Percentiles rank a stretch among this genome's conserved stretches.
Conservation (phyloP, 2,797 vertebrate genomes). For the Lemur catta region DNA sequence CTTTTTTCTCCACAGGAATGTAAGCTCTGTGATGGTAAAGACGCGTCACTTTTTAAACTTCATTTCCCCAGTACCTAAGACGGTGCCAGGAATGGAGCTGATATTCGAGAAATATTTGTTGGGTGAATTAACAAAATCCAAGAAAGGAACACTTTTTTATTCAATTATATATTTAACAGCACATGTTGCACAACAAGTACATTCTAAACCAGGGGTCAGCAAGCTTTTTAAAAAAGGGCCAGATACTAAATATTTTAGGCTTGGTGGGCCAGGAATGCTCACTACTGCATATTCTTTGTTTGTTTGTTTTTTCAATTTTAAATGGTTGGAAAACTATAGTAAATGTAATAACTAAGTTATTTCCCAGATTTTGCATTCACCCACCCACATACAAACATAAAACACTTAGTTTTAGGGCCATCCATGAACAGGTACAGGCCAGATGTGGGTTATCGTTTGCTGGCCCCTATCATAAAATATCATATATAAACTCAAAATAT, state of each 20-base stretch:
- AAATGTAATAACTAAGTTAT: slow-evolving; percentile 23
- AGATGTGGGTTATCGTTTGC: neutral
- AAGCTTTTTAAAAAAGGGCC: neutral
- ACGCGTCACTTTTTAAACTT: neutral
- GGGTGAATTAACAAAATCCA: neutral
- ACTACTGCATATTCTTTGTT: neutral
- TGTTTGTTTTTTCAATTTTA: neutral
- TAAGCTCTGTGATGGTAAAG: neutral
- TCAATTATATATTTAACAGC: neutral
- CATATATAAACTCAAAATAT: neutral
- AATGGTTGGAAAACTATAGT: neutral
- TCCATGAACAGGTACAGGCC: neutral
- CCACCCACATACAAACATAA: neutral
- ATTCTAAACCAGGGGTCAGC: neutral
- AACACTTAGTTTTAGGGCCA: neutral
- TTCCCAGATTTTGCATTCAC: slow-evolving; percentile 27
- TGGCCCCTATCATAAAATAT: neutral
- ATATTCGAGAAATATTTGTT: neutral
- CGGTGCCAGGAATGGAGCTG: neutral
- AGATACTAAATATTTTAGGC: neutral
- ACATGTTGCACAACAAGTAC: neutral
- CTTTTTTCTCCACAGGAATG: neutral
- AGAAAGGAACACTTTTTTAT: neutral
- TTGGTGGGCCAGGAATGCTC: neutral
- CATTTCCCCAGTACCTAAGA: neutral